Percentiles rank a stretch among this genome's conserved stretches.
Evolutionary conservation across 37 sponge, comb jelly and placozoan genomes (phyloP).

Genomic region (Lycopodina hypogea): DNA sequence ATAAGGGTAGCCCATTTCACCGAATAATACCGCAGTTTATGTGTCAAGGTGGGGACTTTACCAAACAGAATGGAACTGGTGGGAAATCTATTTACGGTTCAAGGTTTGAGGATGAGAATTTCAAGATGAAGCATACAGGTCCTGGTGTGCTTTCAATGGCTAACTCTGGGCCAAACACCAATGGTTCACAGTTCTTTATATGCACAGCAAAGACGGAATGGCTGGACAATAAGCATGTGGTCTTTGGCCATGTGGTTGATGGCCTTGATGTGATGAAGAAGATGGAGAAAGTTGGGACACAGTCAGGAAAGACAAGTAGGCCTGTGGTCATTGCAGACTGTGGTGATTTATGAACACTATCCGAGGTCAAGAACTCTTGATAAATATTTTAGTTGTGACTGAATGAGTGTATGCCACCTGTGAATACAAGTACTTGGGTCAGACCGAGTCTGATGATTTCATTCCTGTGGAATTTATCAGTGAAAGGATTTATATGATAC

Average conservation of each 20-base stretch:
- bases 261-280: constrained; percentile 84
- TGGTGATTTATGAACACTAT: constrained; percentile 77
- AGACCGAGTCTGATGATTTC: too few species aligned
- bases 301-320: constrained; percentile 87
- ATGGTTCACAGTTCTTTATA: constrained; percentile 94
- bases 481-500: too few species aligned
- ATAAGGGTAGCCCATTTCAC: constrained; percentile 91
- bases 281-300: constrained; percentile 91
- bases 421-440: too few species aligned
- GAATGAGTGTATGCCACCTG: too few species aligned
- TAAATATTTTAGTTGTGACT: too few species aligned
- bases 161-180: constrained; percentile 89
- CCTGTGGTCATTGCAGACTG: constrained; percentile 80
- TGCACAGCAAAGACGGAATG: constrained; percentile 80
- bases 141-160: constrained; percentile 94
- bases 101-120: constrained; percentile 97
- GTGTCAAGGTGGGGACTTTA: constrained; percentile 94
- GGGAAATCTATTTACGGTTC: constrained; percentile 95
- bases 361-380: too few species aligned
- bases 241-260: constrained; percentile 92
- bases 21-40: constrained; percentile 97
- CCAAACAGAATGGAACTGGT: constrained; percentile 89
- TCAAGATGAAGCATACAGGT: constrained; percentile 86
- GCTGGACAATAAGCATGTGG: constrained; percentile 98
- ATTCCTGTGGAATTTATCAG: too few species aligned